phyloP scores from a whole-genome alignment of 2,888 invertebrate genomes.

The Ochropleura plecta region DNA sequence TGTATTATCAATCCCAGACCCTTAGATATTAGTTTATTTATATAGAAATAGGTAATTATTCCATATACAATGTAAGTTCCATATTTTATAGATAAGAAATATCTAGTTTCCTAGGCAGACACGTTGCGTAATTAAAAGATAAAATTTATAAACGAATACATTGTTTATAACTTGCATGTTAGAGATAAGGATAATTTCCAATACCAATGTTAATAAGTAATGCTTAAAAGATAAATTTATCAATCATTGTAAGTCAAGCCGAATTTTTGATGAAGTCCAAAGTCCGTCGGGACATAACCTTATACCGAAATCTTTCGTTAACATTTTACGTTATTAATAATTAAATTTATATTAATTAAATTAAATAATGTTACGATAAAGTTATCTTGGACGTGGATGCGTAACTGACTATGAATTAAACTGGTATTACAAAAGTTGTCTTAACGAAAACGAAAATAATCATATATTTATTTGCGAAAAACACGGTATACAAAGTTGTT shows the following conservation, averaged over 20 bases:
- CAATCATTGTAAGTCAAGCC: neutral
- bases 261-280: slow-evolving; percentile 9
- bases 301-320: neutral
- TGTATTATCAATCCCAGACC: slow-evolving; percentile 17
- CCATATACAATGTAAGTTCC: slow-evolving; percentile 22
- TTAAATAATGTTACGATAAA: no score
- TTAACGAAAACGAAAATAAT: no score
- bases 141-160: neutral
- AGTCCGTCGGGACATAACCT: neutral
- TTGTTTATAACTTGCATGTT: neutral
- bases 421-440: neutral
- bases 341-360: no score
- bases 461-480: no score
- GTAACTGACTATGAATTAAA: neutral
- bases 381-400: neutral
- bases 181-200: slow-evolving; percentile 20
- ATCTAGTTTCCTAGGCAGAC: slow-evolving; percentile 17
- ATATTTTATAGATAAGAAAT: slow-evolving; percentile 19
- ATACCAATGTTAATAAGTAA: slow-evolving; percentile 8
- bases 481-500: no score
- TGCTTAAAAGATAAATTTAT: slow-evolving; percentile 9
- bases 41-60: neutral
- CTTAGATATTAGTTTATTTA: neutral
- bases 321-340: no score
- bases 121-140: slow-evolving; percentile 1